Evolutionary conservation across 2,797 vertebrate species (phyloP), one percentile per base, ranked within the genome.

Genomic region (Girardinus metallicus): DNA sequence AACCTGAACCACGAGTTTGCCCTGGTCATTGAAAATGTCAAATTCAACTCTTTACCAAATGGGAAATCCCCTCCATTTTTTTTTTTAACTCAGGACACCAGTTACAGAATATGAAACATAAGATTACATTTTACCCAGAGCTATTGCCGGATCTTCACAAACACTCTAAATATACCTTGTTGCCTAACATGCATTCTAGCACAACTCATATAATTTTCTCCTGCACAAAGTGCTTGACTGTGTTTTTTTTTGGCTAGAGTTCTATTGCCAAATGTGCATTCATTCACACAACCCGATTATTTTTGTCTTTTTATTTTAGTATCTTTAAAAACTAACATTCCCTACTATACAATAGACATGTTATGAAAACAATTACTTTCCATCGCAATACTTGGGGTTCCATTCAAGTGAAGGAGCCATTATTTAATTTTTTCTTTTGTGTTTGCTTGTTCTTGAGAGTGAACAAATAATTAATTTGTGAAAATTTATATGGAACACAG

Each of bases 401-500:
- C 9, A 41, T 23, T 2, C 4, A 23, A 26, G 21, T 68, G 21
- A 70, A 70, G 26, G 36, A n/a, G 12, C 66, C 5, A 5, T 26
- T 26, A 12, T 43, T 23, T 2, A 23, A 23, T 12, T n/a, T 11
- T 39, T 39, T 21, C 18, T 21, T 66, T 10, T 23, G 8, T 36
- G 31, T 10, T 10, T n/a, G 44, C 5, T 26, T 72, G 15, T 41
- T 39, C 77, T 21, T 57, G 21, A 53, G 47, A 39, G 21, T 11
- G 44, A 3, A 13, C 46, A 76, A 57, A 74, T 76, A 11, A 9
- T 5, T n/a, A 7, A 41, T 66, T 11, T 36, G 16, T 66, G 16
- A 39, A 36, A 9, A 11, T 88, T 53, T 93, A 86, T 89, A 87
- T 91, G 80, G 85, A 82, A 83, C 78, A 80, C 85, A 83, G 77